Percentiles rank a stretch among this genome's conserved stretches.
phyloP scores from a whole-genome alignment of 2,888 invertebrate species.

The Chymomyza amoena region DNA sequence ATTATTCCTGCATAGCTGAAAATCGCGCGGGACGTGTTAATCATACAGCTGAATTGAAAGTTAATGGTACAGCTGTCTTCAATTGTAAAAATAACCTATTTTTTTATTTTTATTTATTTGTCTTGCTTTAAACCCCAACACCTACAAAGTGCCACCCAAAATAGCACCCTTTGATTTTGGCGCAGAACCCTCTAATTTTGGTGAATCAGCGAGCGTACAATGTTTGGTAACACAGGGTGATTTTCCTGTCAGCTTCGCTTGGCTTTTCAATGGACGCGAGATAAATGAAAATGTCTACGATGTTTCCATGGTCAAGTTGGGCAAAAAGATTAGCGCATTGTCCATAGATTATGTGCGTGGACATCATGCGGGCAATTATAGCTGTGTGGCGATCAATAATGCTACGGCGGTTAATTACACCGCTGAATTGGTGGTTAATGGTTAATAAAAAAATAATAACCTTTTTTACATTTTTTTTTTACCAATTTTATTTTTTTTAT shows the following conservation, averaged over 20 bases:
- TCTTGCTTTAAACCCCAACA: constrained; percentile 3
- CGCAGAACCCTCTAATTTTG: constrained; percentile 83
- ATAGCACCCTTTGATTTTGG: constrained; percentile 86
- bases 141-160: constrained; percentile 84
- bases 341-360: constrained; percentile 85
- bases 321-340: constrained; percentile 83
- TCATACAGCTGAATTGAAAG: constrained; percentile 85
- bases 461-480: constrained; percentile 13
- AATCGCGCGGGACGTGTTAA: constrained; percentile 86
- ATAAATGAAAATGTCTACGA: constrained; percentile 79
- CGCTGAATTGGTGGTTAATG: constrained; percentile 83
- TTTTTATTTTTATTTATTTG: constrained; percentile 13
- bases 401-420: constrained; percentile 82
- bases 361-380: constrained; percentile 85
- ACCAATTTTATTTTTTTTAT: constrained; percentile 12
- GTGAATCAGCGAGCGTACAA: constrained; percentile 82
- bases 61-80: constrained; percentile 83
- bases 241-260: constrained; percentile 83
- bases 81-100: neutral
- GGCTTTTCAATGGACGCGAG: constrained; percentile 82
- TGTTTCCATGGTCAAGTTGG: constrained; percentile 80
- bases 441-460: too few relatives aligned
- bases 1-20: constrained; percentile 87
- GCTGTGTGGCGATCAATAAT: constrained; percentile 84
- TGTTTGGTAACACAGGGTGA: constrained; percentile 84